phyloP scores from a whole-genome alignment of 2,888 invertebrate genomes.

The Lymantria monacha region DNA sequence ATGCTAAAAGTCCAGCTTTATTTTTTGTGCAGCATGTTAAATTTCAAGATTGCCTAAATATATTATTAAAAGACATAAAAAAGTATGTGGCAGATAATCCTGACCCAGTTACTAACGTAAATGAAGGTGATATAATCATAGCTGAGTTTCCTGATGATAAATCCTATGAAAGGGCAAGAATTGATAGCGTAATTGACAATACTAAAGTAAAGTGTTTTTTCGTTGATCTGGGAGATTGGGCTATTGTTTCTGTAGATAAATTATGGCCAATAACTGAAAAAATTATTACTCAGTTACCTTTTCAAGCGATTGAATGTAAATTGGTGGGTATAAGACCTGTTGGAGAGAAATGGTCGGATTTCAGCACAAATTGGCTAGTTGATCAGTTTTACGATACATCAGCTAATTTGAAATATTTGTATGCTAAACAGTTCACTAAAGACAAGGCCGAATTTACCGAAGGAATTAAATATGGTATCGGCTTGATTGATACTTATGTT shows the following conservation, averaged over 20 bases:
- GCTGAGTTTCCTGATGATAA: conserved; percentile 72
- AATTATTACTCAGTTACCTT: conserved; percentile 79
- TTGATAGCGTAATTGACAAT: conserved; percentile 55
- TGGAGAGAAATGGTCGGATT: conserved; percentile 75
- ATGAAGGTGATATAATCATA: conserved; percentile 69
- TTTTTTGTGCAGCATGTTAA: conserved; percentile 77
- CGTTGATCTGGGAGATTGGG: conserved; percentile 84
- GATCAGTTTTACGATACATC: conserved; percentile 61
- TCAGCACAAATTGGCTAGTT: conserved; percentile 76
- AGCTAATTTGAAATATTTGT: conserved; percentile 65
- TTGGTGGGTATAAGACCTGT: conserved; percentile 77
- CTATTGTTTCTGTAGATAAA: conserved; percentile 56
- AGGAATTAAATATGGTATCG: conserved; percentile 75
- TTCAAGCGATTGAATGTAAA: conserved; percentile 85
- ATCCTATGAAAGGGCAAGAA: conserved; percentile 69
- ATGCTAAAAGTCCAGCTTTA: conserved; percentile 65
- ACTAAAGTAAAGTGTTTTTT: conserved; percentile 80
- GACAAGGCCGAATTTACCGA: conserved; percentile 55
- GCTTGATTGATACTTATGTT: conserved; percentile 70
- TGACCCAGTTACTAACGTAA: conserved; percentile 37
- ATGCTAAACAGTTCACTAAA: conserved; percentile 64
- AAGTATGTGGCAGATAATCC: conserved; percentile 45
- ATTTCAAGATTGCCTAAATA: conserved; percentile 61
- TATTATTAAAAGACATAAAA: conserved; percentile 65
- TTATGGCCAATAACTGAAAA: conserved; percentile 74